These are phyloP conservation scores for Myrmecophaga tridactyla DNA, from an alignment of 2,113 vertebrate genomes.

Conservation along the genomic window DNA sequence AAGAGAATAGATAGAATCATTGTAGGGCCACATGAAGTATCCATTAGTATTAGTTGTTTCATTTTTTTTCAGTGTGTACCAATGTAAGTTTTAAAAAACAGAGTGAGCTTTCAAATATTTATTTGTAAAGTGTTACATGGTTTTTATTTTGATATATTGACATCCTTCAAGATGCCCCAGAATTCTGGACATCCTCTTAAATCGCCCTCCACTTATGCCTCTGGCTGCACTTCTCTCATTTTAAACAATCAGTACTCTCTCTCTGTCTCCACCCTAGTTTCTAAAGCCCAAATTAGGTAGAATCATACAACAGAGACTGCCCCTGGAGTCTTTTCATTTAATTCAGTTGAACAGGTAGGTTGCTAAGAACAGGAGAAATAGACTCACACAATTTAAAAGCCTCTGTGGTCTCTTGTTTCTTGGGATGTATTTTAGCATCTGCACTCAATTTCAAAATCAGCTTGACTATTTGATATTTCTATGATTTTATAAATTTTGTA, in stretches of 20 bases:
- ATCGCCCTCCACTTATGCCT: neutral
- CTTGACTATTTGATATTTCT: conserved; percentile 40
- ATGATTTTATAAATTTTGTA: conserved; percentile 37
- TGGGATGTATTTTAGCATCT: conserved; percentile 29
- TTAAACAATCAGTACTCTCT: neutral
- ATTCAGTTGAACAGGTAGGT: conserved; percentile 17
- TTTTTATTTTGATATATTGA: conserved; percentile 35
- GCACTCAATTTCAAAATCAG: conserved; percentile 45
- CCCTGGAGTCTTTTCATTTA: conserved; percentile 5
- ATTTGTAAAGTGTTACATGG: neutral
- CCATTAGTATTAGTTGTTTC: neutral
- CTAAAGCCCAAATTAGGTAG: neutral
- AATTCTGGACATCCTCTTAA: neutral
- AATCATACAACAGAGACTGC: neutral
- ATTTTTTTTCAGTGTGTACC: conserved; percentile 5
- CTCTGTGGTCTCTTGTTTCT: neutral
- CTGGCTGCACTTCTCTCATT: neutral
- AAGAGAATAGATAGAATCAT: neutral
- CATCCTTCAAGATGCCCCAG: conserved; percentile 26
- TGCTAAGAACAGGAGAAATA: conserved; percentile 46
- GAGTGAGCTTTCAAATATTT: conserved; percentile 33
- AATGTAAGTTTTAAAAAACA: neutral
- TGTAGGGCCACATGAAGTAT: neutral
- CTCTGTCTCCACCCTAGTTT: neutral
- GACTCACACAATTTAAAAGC: neutral